Evolutionary conservation across 2,797 vertebrate genomes (phyloP).

Genomic region (Rhinoraja longicauda): DNA sequence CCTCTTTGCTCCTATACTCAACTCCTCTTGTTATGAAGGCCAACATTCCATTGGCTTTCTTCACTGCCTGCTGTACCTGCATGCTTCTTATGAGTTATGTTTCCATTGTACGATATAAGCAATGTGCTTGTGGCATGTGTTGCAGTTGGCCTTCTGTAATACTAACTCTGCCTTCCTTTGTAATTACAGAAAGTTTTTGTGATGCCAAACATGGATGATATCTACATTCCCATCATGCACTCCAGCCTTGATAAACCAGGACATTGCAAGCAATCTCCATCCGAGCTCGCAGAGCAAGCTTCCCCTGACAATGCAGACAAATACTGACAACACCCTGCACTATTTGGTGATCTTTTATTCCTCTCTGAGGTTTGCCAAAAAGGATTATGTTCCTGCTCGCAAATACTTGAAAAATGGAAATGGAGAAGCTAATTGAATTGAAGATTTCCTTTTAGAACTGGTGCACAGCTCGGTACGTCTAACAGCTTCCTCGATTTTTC

Average conservation of each 20-base stretch:
- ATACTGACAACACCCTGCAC: constrained; percentile 36
- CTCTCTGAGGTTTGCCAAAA: not conserved
- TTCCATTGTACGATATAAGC: not conserved
- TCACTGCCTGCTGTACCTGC: too few relatives aligned
- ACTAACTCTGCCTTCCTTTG: not conserved
- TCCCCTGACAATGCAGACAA: constrained; percentile 40
- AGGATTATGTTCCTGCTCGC: not conserved
- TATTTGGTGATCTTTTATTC: not conserved
- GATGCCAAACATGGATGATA: constrained; percentile 85
- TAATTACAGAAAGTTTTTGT: constrained; percentile 72
- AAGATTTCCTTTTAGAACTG: not conserved
- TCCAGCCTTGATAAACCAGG: constrained; percentile 61
- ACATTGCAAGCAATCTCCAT: constrained; percentile 48
- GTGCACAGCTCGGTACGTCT: not conserved
- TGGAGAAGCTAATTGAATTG: not conserved
- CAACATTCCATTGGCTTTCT: too few relatives aligned
- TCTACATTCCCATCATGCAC: constrained; percentile 76
- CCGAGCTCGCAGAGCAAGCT: constrained; percentile 41
- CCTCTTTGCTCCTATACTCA: too few relatives aligned
- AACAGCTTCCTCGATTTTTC: not conserved
- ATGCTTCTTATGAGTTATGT: not conserved
- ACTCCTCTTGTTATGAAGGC: too few relatives aligned
- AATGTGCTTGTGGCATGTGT: not conserved
- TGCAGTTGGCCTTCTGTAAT: not conserved
- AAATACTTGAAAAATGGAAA: not conserved